A percentile compares a stretch with the other conserved stretches of the same genome.
Conservation (phyloP, 2,113 vertebrate genomes). For the Galeopterus variegatus region DNA sequence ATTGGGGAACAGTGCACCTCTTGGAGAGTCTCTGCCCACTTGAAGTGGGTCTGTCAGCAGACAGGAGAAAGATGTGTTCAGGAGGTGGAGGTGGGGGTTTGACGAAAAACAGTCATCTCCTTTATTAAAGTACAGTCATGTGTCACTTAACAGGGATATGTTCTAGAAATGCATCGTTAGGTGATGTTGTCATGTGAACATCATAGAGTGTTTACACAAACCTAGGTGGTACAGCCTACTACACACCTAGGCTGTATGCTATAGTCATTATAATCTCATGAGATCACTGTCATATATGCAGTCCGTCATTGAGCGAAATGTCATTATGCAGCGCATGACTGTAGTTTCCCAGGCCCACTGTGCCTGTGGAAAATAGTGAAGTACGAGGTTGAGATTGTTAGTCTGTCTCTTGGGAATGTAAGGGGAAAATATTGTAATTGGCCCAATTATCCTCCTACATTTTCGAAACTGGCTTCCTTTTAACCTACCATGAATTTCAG, state of each 20-base stretch:
- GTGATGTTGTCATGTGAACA: too few relatives aligned
- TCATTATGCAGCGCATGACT: too few relatives aligned
- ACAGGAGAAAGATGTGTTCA: neutral
- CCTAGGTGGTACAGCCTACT: too few relatives aligned
- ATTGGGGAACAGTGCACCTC: neutral
- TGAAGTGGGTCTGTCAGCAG: neutral
- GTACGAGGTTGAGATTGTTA: neutral
- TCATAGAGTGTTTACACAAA: too few relatives aligned
- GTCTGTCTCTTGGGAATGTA: neutral
- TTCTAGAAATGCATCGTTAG: too few relatives aligned
- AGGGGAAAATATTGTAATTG: neutral
- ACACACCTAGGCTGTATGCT: too few relatives aligned
- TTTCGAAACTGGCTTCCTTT: slow-evolving; percentile 33
- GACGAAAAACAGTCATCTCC: neutral
- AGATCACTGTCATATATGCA: too few relatives aligned
- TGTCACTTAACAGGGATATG: too few relatives aligned
- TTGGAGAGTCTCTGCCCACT: neutral
- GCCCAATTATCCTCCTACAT: neutral
- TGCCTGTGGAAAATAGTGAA: neutral
- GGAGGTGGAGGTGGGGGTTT: neutral
- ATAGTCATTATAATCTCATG: too few relatives aligned
- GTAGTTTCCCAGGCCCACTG: neutral
- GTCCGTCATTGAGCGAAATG: too few relatives aligned
- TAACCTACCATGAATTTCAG: neutral
- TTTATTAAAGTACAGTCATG: neutral